phyloP scores from a whole-genome alignment of 2,888 invertebrate species.

The Clitarchus hookeri region DNA sequence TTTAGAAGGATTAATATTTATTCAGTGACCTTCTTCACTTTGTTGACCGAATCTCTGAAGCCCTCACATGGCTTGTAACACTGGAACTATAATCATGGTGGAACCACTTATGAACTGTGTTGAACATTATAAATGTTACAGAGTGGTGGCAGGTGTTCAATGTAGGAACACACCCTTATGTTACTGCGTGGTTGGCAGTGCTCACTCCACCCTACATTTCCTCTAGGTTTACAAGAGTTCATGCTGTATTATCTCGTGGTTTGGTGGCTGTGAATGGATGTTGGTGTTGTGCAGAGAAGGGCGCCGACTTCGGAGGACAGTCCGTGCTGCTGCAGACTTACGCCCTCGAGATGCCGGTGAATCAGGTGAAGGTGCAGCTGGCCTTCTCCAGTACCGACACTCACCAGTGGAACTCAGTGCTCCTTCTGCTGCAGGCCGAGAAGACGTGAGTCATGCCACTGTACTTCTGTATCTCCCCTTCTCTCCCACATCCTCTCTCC shows the following conservation, averaged over 20 bases:
- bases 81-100: too few species aligned
- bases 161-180: too few species aligned
- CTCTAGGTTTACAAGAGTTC: not conserved
- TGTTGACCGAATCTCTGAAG: too few species aligned
- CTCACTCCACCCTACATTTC: not conserved
- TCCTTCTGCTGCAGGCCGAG: slow-evolving; percentile 80
- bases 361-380: slow-evolving; percentile 78
- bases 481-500: too few species aligned
- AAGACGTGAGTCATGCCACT: slow-evolving; percentile 65
- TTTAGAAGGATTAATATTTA: too few species aligned
- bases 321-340: slow-evolving; percentile 81
- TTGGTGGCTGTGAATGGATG: too few species aligned
- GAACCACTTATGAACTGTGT: too few species aligned
- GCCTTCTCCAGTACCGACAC: slow-evolving; percentile 85
- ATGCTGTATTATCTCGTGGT: not conserved
- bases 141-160: too few species aligned
- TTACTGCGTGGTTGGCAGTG: not conserved
- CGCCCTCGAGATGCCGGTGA: slow-evolving; percentile 70
- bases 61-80: too few species aligned
- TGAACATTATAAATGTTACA: too few species aligned
- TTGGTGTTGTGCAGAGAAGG: slow-evolving; percentile 65
- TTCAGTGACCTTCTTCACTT: too few species aligned
- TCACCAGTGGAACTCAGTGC: slow-evolving; percentile 76
- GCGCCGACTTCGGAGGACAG: slow-evolving; percentile 87
- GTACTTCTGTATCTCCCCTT: too few species aligned